Conservation (phyloP, 2,888 invertebrate species). For the Cotesia congregata region DNA sequence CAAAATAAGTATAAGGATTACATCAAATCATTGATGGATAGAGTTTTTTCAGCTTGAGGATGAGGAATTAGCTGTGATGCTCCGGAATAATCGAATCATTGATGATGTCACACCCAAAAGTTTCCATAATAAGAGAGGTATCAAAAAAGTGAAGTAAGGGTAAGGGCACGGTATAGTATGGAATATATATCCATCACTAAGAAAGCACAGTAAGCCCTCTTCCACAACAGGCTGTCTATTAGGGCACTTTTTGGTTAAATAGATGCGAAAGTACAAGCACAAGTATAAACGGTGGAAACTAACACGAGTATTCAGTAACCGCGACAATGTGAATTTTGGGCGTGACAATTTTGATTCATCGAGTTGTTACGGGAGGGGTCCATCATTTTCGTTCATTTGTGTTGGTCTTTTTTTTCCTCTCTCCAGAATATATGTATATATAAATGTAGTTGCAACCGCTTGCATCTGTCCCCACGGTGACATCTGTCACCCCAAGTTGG, state of each 20-base stretch:
- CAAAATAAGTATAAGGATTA: not conserved
- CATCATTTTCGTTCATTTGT: conserved; percentile 58
- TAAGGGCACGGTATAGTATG: not conserved
- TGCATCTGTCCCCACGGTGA: conserved; percentile 49
- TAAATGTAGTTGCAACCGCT: conserved; percentile 18
- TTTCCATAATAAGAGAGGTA: not conserved
- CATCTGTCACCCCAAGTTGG: conserved; percentile 62
- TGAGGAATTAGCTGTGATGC: conserved; percentile 14
- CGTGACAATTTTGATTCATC: conserved; percentile 68
- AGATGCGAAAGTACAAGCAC: conserved; percentile 16
- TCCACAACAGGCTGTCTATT: conserved; percentile 25
- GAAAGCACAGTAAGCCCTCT: not conserved
- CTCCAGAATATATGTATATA: not conserved
- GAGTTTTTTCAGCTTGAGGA: conserved; percentile 16
- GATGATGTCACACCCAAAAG: not conserved
- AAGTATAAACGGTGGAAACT: conserved; percentile 33
- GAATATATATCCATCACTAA: not conserved
- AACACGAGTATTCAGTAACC: conserved; percentile 40
- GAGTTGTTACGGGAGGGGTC: conserved; percentile 50
- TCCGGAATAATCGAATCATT: conserved; percentile 9
- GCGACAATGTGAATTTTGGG: conserved; percentile 60
- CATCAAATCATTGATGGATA: conserved; percentile 4
- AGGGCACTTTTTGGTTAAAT: not conserved
- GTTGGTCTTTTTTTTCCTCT: not conserved
- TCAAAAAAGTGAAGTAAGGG: not conserved